A percentile compares a stretch with the other conserved stretches of the same genome.
Conservation (phyloP, 2,113 vertebrate genomes). For the Phrynosoma blainvillii region DNA sequence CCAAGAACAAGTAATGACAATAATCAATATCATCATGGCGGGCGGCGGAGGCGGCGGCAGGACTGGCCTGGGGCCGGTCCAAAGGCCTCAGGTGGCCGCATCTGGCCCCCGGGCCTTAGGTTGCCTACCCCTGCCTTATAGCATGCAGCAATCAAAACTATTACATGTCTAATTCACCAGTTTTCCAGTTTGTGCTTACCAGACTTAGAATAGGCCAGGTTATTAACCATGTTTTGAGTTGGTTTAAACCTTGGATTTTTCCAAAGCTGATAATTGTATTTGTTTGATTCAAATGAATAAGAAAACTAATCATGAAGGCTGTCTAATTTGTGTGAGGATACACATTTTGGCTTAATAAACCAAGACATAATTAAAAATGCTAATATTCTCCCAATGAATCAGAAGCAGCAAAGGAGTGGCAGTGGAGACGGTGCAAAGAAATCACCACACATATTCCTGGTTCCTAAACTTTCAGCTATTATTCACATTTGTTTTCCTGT, state of each 20-base stretch:
- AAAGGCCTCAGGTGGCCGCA: too few relatives aligned
- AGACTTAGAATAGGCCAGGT: not conserved
- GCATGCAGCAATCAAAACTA: too few relatives aligned
- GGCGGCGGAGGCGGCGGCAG: too few relatives aligned
- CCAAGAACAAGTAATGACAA: too few relatives aligned
- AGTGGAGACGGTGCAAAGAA: not conserved
- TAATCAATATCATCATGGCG: too few relatives aligned
- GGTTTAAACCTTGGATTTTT: not conserved
- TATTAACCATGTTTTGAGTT: not conserved
- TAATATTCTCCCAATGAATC: not conserved
- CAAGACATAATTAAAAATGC: not conserved
- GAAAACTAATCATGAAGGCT: too few relatives aligned
- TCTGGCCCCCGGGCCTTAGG: too few relatives aligned
- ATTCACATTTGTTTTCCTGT: not conserved
- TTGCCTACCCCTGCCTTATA: too few relatives aligned
- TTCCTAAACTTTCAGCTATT: not conserved
- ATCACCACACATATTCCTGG: too few relatives aligned
- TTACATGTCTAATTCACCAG: not conserved
- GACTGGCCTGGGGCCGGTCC: too few relatives aligned
- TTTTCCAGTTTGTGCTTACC: not conserved
- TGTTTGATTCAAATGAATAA: not conserved
- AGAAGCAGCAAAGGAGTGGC: not conserved
- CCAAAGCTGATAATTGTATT: not conserved
- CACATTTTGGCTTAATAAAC: not conserved
- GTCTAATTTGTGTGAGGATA: not conserved